Base-by-base conservation (phyloP, 2,797 vertebrate genomes). In the Danio albolineatus region DNA sequence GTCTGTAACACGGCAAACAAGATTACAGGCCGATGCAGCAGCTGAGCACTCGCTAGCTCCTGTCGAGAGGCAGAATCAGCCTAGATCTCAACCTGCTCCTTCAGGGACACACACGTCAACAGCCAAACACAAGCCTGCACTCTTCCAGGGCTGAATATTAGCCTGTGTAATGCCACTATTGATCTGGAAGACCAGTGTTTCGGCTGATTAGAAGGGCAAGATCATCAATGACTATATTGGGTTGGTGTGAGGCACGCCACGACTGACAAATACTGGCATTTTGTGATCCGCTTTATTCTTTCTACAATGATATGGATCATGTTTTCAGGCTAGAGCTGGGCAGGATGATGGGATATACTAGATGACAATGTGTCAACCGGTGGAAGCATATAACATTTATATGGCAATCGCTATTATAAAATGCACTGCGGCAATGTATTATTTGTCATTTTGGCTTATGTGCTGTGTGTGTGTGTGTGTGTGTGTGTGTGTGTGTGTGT, bases 161-260 rank as follows among this genome's bases (percentile, higher is more conserved):
- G 79, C 78, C 61, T 16, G 14, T 14, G 70, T 44, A 67, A 48
- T 51, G 62, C 44, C 6, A 49, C 28, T 2, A 81, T 85, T 79
- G 61, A 83, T 85, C 14, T 44, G 10, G 2, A 48, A 53, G 65
- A 83, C 79, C 76, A 64, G 76, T 16, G 67, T 76, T 67, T 81
- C 49, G 14, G 38, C 74, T 82, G 81, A 83, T 85, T 83, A 76
- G 79, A 83, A 83, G 66, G 66, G 43, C 49, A 82, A 78, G 76
- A 80, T 57, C 82, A 82, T 82, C 73, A 66, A 82, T 82, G 80
- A 80, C 48, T 74, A 54, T 84, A 86, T 83, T 51, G 62, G 72
- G 65, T 51, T 74, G 65, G 51, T 13, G 38, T 21, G 39, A 54
- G 14, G 57, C 4, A 6, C 2, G 41, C 19, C 28, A 10, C 10